phyloP scores from a whole-genome alignment of 2,888 invertebrate species.

The Drosophila paranaensis region DNA sequence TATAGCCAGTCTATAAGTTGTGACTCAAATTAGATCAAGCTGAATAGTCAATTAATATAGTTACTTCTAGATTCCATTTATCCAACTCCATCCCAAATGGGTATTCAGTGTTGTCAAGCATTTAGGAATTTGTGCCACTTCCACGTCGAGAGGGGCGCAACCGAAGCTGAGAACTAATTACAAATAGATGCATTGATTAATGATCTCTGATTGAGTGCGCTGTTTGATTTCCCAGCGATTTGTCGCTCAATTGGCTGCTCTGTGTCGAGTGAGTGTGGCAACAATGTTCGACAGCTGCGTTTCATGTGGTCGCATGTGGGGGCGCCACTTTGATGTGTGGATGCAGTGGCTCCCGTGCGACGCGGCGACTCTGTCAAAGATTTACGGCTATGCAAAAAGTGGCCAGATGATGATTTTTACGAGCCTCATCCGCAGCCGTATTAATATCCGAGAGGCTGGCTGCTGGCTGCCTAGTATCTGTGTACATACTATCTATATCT shows the following conservation, averaged over 20 bases:
- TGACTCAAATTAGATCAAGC: background rate
- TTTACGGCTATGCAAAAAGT: constrained; percentile 42
- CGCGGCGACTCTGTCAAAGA: constrained; percentile 14
- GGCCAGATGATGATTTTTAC: constrained; percentile 51
- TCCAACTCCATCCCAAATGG: background rate
- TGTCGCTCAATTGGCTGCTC: constrained; percentile 13
- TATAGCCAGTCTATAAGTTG: background rate
- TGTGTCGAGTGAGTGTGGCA: constrained; percentile 8
- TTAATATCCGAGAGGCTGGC: background rate
- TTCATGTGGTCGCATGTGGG: constrained; percentile 25
- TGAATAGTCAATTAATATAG: no score
- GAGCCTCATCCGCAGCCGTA: constrained; percentile 14
- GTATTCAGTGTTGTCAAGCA: background rate
- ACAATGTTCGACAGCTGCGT: constrained; percentile 24
- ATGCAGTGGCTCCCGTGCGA: constrained; percentile 14
- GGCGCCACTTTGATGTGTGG: constrained; percentile 36
- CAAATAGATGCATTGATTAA: constrained; percentile 4
- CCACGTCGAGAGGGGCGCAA: background rate
- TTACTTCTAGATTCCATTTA: no score
- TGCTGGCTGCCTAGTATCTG: background rate
- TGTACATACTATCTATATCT: background rate
- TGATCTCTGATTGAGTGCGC: background rate
- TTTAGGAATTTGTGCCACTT: background rate
- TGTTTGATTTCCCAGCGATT: background rate
- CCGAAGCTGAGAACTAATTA: background rate